A percentile compares a stretch with the other conserved stretches of the same genome.
phyloP scores from a whole-genome alignment of 2,888 invertebrate genomes.

The Perdita meconis region DNA sequence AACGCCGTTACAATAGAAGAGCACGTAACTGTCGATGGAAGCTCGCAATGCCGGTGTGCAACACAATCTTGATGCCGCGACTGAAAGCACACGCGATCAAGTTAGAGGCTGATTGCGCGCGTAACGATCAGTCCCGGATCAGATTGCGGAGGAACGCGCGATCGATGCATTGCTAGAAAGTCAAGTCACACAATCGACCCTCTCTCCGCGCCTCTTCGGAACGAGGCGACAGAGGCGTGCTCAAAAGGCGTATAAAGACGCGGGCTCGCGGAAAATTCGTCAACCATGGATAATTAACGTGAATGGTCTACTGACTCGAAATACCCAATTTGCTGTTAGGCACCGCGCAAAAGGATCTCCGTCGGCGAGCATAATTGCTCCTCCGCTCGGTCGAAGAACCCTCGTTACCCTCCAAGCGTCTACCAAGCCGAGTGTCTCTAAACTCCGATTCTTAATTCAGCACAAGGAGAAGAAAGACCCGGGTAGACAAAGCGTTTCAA shows the following conservation, averaged over 20 bases:
- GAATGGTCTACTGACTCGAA: neutral
- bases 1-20: no score
- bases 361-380: slow-evolving; percentile 17
- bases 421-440: neutral
- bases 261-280: slow-evolving; percentile 5
- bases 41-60: no score
- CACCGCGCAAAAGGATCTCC: slow-evolving; percentile 1
- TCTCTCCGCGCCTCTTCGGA: neutral
- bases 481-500: neutral
- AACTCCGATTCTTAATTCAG: neutral
- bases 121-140: slow-evolving; percentile 43
- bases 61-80: slow-evolving; percentile 17
- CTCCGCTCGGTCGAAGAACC: neutral
- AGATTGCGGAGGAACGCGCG: slow-evolving; percentile 43
- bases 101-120: slow-evolving; percentile 17
- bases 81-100: slow-evolving; percentile 30
- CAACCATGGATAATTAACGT: slow-evolving; percentile 33
- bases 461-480: neutral
- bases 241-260: neutral
- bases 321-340: slow-evolving; percentile 8
- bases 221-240: neutral
- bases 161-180: slow-evolving; percentile 47
- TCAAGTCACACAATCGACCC: slow-evolving; percentile 39
- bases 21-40: neutral
- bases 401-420: slow-evolving; percentile 1